These are phyloP conservation scores for Drosophila mimetica DNA, from an alignment of 2,888 invertebrate genomes.

Conservation along the genomic window DNA sequence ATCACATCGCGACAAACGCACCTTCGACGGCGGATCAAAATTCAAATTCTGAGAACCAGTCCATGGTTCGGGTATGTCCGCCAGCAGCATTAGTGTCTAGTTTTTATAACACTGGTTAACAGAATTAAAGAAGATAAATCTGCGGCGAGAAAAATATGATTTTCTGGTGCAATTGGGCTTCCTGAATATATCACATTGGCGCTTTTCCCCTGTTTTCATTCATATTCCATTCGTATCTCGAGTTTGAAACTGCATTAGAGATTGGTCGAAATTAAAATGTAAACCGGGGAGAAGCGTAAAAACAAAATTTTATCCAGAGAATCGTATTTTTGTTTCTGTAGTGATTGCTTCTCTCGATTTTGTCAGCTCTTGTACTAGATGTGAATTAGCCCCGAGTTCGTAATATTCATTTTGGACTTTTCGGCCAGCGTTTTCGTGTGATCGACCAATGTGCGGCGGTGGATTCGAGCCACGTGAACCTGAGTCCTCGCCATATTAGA, in stretches of 20 bases:
- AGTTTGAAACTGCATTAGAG: too few relatives aligned
- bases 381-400: neutral
- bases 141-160: neutral
- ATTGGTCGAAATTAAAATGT: too few relatives aligned
- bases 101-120: neutral
- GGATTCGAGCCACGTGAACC: slow-evolving; percentile 1
- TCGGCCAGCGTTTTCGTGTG: slow-evolving; percentile 6
- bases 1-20: slow-evolving; percentile 4
- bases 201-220: neutral
- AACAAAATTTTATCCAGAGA: neutral
- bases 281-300: too few relatives aligned
- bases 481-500: slow-evolving; percentile 4
- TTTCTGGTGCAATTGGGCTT: neutral
- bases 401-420: slow-evolving; percentile 1
- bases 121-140: neutral
- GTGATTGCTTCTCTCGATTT: neutral
- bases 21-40: neutral
- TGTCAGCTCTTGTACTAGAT: neutral
- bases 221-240: too few relatives aligned
- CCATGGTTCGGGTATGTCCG: slow-evolving; percentile 6
- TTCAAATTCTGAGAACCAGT: neutral
- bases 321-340: neutral
- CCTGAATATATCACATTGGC: neutral
- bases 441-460: slow-evolving; percentile 7
- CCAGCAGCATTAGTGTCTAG: neutral